A percentile compares a stretch with the other conserved stretches of the same genome.
These are phyloP conservation scores for Neodon shergylaensis DNA, from an alignment of 2,113 vertebrate species.

Conservation along the genomic window DNA sequence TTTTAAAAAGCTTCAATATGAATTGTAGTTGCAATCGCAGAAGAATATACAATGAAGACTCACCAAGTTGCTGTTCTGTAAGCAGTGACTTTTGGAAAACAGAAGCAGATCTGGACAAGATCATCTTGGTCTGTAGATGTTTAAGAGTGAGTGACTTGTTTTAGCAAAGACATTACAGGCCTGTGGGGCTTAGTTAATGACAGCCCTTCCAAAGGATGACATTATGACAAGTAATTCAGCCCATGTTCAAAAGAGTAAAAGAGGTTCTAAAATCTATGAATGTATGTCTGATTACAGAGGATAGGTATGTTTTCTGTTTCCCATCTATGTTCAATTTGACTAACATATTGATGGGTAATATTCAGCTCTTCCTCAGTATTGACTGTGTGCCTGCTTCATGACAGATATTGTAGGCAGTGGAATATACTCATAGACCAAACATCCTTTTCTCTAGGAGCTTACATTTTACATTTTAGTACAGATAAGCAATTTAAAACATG, in stretches of 20 bases:
- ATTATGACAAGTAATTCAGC: conserved; percentile 19
- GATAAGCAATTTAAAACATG: background rate
- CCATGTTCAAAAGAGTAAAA: conserved; percentile 17
- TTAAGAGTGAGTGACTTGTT: conserved; percentile 26
- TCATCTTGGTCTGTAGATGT: background rate
- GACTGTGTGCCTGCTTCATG: background rate
- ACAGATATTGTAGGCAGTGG: background rate
- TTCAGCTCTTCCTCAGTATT: conserved; percentile 8
- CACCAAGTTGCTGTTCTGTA: background rate
- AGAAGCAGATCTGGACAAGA: background rate
- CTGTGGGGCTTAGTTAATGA: background rate
- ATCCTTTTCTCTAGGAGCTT: background rate
- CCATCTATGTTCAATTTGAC: background rate
- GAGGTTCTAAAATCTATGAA: conserved; percentile 7
- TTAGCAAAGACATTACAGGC: background rate
- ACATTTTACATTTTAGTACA: background rate
- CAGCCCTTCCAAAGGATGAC: conserved; percentile 23
- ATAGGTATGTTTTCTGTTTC: conserved; percentile 20
- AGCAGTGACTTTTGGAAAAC: background rate
- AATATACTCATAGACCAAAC: background rate
- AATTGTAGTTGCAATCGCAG: background rate
- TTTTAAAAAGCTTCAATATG: background rate
- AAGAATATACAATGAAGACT: conserved; percentile 12
- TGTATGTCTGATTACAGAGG: background rate
- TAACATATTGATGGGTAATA: background rate